Percentiles rank a stretch among this genome's conserved stretches.
These are phyloP conservation scores for Argopecten irradians DNA, from an alignment of 1,140 invertebrate genomes.

Conservation along the genomic window DNA sequence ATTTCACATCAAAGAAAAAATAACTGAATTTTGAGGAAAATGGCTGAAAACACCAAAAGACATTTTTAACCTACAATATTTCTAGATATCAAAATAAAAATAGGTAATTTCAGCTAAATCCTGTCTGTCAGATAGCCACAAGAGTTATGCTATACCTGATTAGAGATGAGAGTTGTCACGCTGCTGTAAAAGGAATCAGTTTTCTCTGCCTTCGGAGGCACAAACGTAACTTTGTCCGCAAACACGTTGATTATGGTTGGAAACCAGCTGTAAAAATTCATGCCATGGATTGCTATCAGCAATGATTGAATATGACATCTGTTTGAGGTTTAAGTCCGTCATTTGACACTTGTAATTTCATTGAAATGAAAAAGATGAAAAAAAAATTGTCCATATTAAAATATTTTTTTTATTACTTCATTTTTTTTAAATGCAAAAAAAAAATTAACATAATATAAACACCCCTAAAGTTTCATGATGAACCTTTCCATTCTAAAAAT, in stretches of 20 bases:
- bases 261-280: constrained; percentile 71
- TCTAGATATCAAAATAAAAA: background rate
- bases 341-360: no score
- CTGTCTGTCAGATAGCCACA: no score
- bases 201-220: constrained; percentile 64
- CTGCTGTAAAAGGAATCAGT: constrained; percentile 75
- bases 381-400: no score
- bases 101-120: background rate
- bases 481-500: no score
- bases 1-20: background rate
- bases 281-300: background rate
- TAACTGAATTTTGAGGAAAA: background rate
- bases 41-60: background rate
- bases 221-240: constrained; percentile 71
- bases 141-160: constrained; percentile 66
- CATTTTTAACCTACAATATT: no score
- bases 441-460: background rate
- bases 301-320: no score
- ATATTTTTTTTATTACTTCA: no score
- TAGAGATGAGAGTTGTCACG: constrained; percentile 75
- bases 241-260: constrained; percentile 75
- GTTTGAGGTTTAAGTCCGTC: no score
- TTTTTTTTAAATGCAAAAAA: no score
- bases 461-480: no score
- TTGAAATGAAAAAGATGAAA: no score